Conservation (phyloP, 1,140 invertebrate species). For the Heterodera carotae region DNA sequence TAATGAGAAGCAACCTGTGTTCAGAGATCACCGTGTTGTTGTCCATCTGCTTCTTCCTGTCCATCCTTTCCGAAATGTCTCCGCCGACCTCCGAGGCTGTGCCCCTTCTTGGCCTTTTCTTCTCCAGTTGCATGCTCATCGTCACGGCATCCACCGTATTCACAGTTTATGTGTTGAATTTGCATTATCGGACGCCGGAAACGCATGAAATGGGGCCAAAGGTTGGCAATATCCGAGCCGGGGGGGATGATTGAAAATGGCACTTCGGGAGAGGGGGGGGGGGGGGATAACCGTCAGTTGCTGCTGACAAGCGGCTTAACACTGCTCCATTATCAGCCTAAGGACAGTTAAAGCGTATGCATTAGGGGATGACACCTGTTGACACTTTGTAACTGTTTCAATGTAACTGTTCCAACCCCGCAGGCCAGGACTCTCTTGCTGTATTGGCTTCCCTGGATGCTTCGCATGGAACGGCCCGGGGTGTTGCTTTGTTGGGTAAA, state of each 20-base stretch:
- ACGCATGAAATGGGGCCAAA: conserved; percentile 91
- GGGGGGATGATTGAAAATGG: background rate
- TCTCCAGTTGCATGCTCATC: conserved; percentile 99
- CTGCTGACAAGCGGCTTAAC: too few relatives aligned
- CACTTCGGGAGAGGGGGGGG: too few relatives aligned
- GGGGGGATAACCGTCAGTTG: too few relatives aligned
- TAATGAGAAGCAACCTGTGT: too few relatives aligned
- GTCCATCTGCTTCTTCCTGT: conserved; percentile 68
- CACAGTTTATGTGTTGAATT: conserved; percentile 83
- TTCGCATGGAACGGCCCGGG: conserved; percentile 62
- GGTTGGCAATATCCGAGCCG: conserved; percentile 68
- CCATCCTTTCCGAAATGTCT: conserved; percentile 74
- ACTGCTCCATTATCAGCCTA: too few relatives aligned
- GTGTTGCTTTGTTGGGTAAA: conserved; percentile 35
- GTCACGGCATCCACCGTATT: conserved; percentile 97
- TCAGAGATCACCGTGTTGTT: conserved; percentile 81
- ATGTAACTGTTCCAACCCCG: conserved; percentile 20
- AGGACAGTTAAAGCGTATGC: too few relatives aligned
- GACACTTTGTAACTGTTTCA: background rate
- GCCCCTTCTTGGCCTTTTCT: conserved; percentile 94
- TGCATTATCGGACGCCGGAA: conserved; percentile 89
- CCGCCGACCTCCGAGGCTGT: conserved; percentile 95
- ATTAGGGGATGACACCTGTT: too few relatives aligned
- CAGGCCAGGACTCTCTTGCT: conserved; percentile 61
- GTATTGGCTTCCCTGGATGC: conserved; percentile 61